These are phyloP conservation scores for Chloroceryle aenea DNA, from an alignment of 2,113 vertebrate species.

Conservation along the genomic window DNA sequence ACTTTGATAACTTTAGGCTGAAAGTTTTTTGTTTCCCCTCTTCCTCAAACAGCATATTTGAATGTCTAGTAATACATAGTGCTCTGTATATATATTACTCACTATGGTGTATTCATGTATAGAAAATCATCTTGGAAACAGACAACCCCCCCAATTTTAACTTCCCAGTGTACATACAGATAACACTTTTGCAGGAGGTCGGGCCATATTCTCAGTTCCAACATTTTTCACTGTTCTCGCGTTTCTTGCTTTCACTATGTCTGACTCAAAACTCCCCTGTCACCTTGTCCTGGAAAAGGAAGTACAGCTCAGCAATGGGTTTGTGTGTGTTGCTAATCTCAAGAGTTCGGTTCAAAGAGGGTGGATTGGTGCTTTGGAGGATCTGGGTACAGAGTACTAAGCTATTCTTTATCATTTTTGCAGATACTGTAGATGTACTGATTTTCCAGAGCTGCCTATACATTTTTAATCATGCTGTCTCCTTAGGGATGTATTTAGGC, in stretches of 20 bases:
- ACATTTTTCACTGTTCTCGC: neutral
- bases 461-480: neutral
- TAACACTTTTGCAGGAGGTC: neutral
- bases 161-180: neutral
- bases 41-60: neutral
- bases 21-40: neutral
- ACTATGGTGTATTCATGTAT: neutral
- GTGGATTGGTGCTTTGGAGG: neutral
- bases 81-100: neutral
- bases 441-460: neutral
- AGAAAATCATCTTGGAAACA: neutral
- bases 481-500: neutral
- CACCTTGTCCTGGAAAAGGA: neutral
- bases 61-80: rapidly evolving
- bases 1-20: neutral
- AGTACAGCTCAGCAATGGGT: neutral
- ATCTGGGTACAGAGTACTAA: neutral
- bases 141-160: neutral
- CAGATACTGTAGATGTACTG: neutral
- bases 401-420: neutral
- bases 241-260: neutral
- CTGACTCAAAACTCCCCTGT: neutral
- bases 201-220: neutral
- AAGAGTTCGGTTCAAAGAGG: neutral
- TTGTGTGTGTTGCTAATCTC: neutral